phyloP scores from a whole-genome alignment of 2,113 vertebrate species.

The Caracal caracal region DNA sequence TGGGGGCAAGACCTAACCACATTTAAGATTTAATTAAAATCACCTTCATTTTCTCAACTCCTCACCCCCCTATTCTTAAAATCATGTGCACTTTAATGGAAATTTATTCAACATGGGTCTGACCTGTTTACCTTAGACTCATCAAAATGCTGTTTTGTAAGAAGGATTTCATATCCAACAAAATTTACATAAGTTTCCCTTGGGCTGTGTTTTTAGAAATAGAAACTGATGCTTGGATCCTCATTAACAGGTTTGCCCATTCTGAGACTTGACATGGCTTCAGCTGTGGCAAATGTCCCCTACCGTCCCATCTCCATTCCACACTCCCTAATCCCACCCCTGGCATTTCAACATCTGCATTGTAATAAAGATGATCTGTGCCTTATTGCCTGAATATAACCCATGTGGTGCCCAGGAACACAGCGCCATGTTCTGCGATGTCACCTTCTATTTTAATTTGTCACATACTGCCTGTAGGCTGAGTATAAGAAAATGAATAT shows the following conservation, averaged over 20 bases:
- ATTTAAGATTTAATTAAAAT: conserved; percentile 50
- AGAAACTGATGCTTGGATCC: background rate
- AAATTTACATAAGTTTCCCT: conserved; percentile 53
- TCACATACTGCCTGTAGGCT: background rate
- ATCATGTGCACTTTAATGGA: conserved; percentile 15
- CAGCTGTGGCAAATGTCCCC: background rate
- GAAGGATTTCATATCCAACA: background rate
- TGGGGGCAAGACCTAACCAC: background rate
- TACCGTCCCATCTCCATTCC: too few relatives aligned
- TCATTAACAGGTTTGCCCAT: background rate
- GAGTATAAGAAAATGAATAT: background rate
- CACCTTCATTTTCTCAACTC: background rate
- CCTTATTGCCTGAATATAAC: background rate
- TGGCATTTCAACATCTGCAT: background rate
- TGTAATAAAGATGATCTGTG: background rate
- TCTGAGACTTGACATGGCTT: background rate
- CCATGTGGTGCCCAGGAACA: background rate
- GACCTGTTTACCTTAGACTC: conserved; percentile 56
- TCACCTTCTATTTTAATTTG: background rate
- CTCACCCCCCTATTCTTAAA: conserved; percentile 25
- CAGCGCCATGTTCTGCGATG: background rate
- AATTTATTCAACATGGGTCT: conserved; percentile 1
- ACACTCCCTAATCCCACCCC: accelerated
- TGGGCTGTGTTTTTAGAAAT: conserved; percentile 16
- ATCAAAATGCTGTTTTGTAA: conserved; percentile 62